Percentiles rank a stretch among this genome's conserved stretches.
Evolutionary conservation across 2,888 invertebrate species (phyloP).

Genomic region (Amblyteles armatorius): DNA sequence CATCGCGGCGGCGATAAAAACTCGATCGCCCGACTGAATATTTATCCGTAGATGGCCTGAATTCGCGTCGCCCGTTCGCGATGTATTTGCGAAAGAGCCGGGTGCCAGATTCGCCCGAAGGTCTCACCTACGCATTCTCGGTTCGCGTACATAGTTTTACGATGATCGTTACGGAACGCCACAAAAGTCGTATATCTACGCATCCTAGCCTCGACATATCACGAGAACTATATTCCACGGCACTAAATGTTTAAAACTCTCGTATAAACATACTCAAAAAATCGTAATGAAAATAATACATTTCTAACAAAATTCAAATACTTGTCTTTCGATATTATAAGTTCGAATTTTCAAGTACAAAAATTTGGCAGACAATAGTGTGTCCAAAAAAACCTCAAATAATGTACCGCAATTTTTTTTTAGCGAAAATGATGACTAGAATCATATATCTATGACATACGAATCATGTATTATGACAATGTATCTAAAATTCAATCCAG

Average conservation of each 20-base stretch:
- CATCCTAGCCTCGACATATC: conserved; percentile 34
- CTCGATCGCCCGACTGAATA: not conserved
- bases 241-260: conserved; percentile 8
- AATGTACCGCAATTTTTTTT: not conserved
- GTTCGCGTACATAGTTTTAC: conserved; percentile 26
- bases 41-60: conserved; percentile 12
- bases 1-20: not conserved
- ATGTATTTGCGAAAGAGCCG: conserved; percentile 33
- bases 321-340: not conserved
- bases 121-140: conserved; percentile 15
- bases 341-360: not conserved
- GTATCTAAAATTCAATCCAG: not conserved
- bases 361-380: conserved; percentile 1
- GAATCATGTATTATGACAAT: no score
- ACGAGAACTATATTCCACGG: not conserved
- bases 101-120: conserved; percentile 28
- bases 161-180: conserved; percentile 33
- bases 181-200: conserved; percentile 29
- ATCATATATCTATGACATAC: not conserved
- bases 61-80: not conserved
- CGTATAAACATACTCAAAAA: not conserved
- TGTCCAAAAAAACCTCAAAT: not conserved
- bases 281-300: no score
- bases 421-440: not conserved
- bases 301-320: no score